phyloP scores from a whole-genome alignment of 2,113 vertebrate species.

The Planiliza haematocheilus region DNA sequence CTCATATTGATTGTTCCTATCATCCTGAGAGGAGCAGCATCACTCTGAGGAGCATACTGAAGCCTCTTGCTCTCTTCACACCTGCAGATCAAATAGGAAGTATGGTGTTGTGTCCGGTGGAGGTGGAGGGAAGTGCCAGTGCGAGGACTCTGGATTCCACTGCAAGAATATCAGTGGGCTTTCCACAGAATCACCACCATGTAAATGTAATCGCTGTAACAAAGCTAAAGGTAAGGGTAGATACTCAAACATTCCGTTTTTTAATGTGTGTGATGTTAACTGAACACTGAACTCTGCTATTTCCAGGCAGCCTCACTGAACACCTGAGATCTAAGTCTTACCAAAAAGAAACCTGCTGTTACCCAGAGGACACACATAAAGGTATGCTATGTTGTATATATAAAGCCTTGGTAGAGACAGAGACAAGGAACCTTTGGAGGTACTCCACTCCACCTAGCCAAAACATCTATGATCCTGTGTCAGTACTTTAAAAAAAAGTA shows the following conservation, averaged over 20 bases:
- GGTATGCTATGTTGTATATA: slow-evolving; percentile 67
- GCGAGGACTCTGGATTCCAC: slow-evolving; percentile 92
- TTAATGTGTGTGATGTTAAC: neutral
- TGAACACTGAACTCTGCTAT: neutral
- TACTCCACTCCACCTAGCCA: too few species aligned
- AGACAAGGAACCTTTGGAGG: too few species aligned
- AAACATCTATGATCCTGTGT: too few species aligned
- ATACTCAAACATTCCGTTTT: neutral
- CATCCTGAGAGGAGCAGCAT: slow-evolving; percentile 35
- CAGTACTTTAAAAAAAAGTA: too few species aligned
- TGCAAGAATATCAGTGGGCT: slow-evolving; percentile 91
- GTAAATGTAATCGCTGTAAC: slow-evolving; percentile 90
- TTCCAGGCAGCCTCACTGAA: slow-evolving; percentile 89
- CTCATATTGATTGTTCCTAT: slow-evolving; percentile 49
- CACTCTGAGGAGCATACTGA: slow-evolving; percentile 35
- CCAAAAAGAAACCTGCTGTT: slow-evolving; percentile 83
- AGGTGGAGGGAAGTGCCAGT: slow-evolving; percentile 90
- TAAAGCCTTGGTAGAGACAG: too few species aligned
- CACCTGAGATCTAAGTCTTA: slow-evolving; percentile 91
- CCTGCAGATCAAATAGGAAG: slow-evolving; percentile 94
- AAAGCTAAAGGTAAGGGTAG: slow-evolving; percentile 90
- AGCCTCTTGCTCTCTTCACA: slow-evolving; percentile 57
- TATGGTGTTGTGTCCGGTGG: slow-evolving; percentile 87
- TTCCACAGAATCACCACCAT: slow-evolving; percentile 89
- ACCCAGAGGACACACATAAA: slow-evolving; percentile 86